Evolutionary conservation across 1,140 invertebrate species (phyloP).

Genomic region (Brachystomella parvula): DNA sequence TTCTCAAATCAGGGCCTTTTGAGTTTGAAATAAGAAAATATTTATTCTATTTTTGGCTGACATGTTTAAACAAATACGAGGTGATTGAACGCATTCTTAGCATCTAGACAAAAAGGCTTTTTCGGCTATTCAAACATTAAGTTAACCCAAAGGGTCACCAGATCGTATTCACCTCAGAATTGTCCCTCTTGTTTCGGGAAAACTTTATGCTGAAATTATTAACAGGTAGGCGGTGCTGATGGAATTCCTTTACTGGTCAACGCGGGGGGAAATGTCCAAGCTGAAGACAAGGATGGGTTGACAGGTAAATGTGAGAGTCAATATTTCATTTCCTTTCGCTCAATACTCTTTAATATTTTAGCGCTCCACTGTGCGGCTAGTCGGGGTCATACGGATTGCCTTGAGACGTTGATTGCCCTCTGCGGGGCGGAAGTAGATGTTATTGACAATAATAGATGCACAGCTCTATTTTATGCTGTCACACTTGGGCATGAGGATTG

Average conservation of each 20-base stretch:
- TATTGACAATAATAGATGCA: constrained; percentile 70
- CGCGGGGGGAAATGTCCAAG: constrained; percentile 68
- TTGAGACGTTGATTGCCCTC: constrained; percentile 80
- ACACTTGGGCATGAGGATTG: constrained; percentile 91
- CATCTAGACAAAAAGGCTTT: no score
- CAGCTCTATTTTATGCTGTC: constrained; percentile 90
- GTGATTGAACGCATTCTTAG: no score
- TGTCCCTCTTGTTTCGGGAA: no score
- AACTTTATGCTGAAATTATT: no score
- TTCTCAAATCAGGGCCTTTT: no score
- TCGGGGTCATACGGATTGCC: constrained; percentile 82
- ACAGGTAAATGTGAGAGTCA: constrained; percentile 40
- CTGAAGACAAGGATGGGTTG: constrained; percentile 63
- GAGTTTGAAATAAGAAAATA: no score
- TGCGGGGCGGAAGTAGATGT: constrained; percentile 63
- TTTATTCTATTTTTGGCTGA: no score
- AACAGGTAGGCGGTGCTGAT: constrained; percentile 72
- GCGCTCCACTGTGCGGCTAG: constrained; percentile 93
- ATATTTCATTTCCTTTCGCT: not conserved
- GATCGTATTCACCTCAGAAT: no score
- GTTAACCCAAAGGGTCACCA: no score
- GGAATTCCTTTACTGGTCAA: constrained; percentile 79
- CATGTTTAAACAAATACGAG: no score
- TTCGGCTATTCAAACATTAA: no score
- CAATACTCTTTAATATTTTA: constrained; percentile 32